Conservation (phyloP, 1,140 invertebrate genomes). For the Pseudomyrmex pallidus region DNA sequence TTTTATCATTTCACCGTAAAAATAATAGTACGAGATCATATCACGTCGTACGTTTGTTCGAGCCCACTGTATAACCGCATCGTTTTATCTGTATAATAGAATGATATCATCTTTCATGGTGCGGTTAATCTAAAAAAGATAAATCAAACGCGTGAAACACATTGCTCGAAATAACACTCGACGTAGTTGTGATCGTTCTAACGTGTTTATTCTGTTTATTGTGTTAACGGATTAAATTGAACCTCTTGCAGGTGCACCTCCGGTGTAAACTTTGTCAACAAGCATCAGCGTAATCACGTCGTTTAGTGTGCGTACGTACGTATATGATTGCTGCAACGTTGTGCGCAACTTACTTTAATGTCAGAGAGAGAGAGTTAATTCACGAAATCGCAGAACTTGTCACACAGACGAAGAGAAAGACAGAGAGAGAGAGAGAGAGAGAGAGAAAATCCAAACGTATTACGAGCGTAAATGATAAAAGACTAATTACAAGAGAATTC, state of each 20-base stretch:
- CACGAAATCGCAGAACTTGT: neutral
- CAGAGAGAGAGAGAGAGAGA: too few relatives aligned
- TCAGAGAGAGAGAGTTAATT: constrained; percentile 10
- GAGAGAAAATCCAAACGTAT: neutral
- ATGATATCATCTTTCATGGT: too few relatives aligned
- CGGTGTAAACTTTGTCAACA: neutral
- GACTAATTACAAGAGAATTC: too few relatives aligned
- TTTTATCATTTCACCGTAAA: too few relatives aligned
- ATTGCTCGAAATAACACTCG: constrained; percentile 16
- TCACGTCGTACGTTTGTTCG: too few relatives aligned
- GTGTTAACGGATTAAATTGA: constrained; percentile 31
- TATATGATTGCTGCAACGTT: neutral
- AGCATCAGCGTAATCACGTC: too few relatives aligned
- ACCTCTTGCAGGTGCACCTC: neutral
- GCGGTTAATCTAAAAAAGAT: too few relatives aligned
- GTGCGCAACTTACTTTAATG: constrained; percentile 11
- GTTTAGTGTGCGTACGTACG: too few relatives aligned
- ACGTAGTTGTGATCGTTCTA: neutral
- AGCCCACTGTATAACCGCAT: too few relatives aligned
- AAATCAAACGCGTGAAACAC: constrained; percentile 1
- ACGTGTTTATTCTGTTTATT: constrained; percentile 28
- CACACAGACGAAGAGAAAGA: neutral
- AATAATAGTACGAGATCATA: too few relatives aligned
- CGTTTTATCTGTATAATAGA: neutral
- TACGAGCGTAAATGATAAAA: neutral